Evolutionary conservation across 1,140 invertebrate genomes (phyloP), one percentile per base, ranked within the genome.

Genomic region (Thaumetopoea pityocampa): DNA sequence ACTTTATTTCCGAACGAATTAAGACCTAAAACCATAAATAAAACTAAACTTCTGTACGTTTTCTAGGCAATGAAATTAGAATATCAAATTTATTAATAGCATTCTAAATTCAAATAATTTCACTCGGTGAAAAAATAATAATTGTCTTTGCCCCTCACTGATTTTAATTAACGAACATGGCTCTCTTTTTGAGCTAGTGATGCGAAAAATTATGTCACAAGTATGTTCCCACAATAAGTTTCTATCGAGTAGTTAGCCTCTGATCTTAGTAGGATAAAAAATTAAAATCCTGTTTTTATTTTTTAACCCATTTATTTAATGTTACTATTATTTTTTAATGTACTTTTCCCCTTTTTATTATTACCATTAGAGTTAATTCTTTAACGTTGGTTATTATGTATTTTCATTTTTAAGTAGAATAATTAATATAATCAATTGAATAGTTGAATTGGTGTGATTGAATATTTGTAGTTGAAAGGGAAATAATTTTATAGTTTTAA

Each of bases 281-380:
- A 24, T 50, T 32, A 37, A 22, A 59, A 51, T 57, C 45, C 23
- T 60, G 53, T 67, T 57, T 65, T 47, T 64, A 61, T 63, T 72
- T 72, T 67, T 57, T 64, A 70, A 66, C 66, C 53, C 48, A 56
- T 45, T 67, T 80, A 74, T 72, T 69, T 81, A 72, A 77, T 69
- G 74, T 83, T 80, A 80, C 69, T 79, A 79, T 79, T 76, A 77
- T 58, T 74, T 76, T 69, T 69, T 80, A 82, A 76, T 67, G 65
- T 55, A 63, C 58, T 53, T 64, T 70, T 68, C 67, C 38, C 58
- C 52, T 49, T 19, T 45, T 38, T 58, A 57, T 55, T 58, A 68
- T 76, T 83, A 83, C 79, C 79, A 83, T 74, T 82, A 82, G 76
- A 67, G 12, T 54, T 79, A 82, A 72, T 67, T 66, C 37, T 66